Percentiles rank a stretch among this genome's conserved stretches.
Conservation (phyloP, 2,113 vertebrate genomes). For the Smithornis capensis region DNA sequence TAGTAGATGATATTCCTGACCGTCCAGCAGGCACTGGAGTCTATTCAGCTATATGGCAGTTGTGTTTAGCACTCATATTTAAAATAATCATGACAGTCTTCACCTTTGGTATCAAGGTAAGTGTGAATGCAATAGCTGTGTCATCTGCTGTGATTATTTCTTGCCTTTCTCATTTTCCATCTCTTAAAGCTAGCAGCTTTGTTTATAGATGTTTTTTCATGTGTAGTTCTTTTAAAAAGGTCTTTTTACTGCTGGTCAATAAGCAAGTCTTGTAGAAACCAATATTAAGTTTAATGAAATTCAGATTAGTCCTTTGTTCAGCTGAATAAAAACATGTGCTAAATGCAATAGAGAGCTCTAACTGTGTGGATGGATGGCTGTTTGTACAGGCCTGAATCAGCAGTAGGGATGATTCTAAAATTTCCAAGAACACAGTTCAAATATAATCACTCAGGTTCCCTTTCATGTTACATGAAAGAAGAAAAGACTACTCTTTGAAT, state of each 20-base stretch:
- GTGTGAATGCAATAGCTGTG: not conserved
- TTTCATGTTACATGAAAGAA: not conserved
- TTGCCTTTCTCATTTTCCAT: not conserved
- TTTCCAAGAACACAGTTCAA: not conserved
- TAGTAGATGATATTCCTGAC: conserved; percentile 89
- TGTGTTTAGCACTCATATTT: conserved; percentile 94
- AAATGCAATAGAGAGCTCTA: not conserved
- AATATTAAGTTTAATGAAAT: not conserved
- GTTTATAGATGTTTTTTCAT: not conserved
- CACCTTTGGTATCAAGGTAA: conserved; percentile 98
- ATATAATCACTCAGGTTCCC: not conserved
- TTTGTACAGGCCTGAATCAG: not conserved
- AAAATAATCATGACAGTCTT: conserved; percentile 99
- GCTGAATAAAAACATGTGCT: not conserved
- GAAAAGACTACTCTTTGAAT: not conserved
- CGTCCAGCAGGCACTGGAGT: conserved; percentile 89
- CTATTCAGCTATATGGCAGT: conserved; percentile 97
- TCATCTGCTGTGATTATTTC: not conserved
- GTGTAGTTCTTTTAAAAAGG: not conserved
- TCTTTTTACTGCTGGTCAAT: not conserved
- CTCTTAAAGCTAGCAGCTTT: not conserved
- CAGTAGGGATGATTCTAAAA: not conserved
- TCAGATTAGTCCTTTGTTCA: not conserved
- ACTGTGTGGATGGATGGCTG: not conserved
- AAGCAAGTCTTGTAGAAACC: not conserved